A percentile compares a stretch with the other conserved stretches of the same genome.
phyloP scores from a whole-genome alignment of 2,113 vertebrate species.

The Hoplias malabaricus region DNA sequence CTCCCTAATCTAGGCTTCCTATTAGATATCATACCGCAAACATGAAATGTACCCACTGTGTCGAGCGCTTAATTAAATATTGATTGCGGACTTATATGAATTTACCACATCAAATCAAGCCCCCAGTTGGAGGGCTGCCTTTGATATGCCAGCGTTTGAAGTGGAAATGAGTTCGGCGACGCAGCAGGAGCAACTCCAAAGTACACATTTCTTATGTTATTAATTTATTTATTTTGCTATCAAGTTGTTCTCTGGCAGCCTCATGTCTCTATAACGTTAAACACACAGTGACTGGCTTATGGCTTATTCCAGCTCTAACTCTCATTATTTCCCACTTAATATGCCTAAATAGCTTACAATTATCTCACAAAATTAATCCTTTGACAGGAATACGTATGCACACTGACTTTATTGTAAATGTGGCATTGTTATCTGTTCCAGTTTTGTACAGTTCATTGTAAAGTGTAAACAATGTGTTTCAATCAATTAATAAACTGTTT shows the following conservation, averaged over 20 bases:
- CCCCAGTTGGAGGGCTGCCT: constrained; percentile 63
- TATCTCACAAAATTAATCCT: constrained; percentile 11
- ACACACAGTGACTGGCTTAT: constrained; percentile 31
- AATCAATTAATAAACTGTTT: constrained; percentile 19
- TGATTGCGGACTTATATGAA: constrained; percentile 72
- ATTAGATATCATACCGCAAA: constrained; percentile 64
- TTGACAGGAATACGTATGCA: not conserved
- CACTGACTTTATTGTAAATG: constrained; percentile 25
- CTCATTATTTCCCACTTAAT: not conserved
- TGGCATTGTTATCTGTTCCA: not conserved
- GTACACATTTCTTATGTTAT: constrained; percentile 63
- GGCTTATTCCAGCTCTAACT: not conserved
- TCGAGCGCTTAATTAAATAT: constrained; percentile 74
- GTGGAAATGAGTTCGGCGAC: constrained; percentile 67
- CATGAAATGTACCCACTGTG: constrained; percentile 68
- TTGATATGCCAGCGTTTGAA: constrained; percentile 64
- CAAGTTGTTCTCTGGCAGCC: constrained; percentile 57
- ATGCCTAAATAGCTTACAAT: constrained; percentile 10
- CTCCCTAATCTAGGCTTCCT: constrained; percentile 50
- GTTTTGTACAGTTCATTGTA: constrained; percentile 29
- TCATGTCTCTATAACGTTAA: constrained; percentile 47
- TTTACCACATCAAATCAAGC: constrained; percentile 69
- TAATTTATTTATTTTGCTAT: constrained; percentile 72
- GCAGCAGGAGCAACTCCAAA: constrained; percentile 58
- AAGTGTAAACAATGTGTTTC: not conserved